Percentiles rank a stretch among this genome's conserved stretches.
These are phyloP conservation scores for Psylliodes chrysocephalus DNA, from an alignment of 2,888 invertebrate species.

Conservation along the genomic window DNA sequence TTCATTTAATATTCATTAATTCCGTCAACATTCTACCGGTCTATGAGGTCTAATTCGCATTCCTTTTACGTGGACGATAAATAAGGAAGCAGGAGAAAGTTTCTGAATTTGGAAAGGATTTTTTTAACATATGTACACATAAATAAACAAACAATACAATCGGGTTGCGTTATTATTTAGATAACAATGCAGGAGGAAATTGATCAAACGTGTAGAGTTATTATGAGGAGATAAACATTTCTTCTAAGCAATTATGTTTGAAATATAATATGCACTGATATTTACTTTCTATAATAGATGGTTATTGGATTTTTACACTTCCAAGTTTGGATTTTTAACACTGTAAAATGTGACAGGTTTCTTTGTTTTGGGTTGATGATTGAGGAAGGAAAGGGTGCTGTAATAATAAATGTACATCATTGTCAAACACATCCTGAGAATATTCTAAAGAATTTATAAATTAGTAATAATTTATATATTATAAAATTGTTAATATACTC, in stretches of 20 bases:
- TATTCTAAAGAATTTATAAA: too few species aligned
- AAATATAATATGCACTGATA: neutral
- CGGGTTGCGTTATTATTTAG: conserved; percentile 17
- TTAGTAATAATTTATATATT: too few species aligned
- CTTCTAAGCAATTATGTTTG: conserved; percentile 12
- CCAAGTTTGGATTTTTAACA: too few species aligned
- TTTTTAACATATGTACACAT: conserved; percentile 16
- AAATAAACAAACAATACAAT: conserved; percentile 13
- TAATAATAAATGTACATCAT: too few species aligned
- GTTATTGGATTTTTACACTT: neutral
- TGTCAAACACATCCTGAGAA: too few species aligned
- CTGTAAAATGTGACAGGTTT: too few species aligned
- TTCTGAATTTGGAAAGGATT: conserved; percentile 26
- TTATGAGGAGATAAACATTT: conserved; percentile 8
- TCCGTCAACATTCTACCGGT: neutral
- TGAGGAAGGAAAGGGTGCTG: too few species aligned
- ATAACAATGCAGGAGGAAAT: conserved; percentile 18
- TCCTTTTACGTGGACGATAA: conserved; percentile 14
- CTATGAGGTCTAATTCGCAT: conserved; percentile 11
- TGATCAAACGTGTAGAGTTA: conserved; percentile 10
- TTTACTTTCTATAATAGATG: conserved; percentile 10
- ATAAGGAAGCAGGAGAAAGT: conserved; percentile 25
- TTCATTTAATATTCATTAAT: too few species aligned
- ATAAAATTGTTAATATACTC: too few species aligned
- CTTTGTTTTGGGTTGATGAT: too few species aligned